Conservation (phyloP, 1,140 invertebrate genomes). For the Lepidurus couesii region DNA sequence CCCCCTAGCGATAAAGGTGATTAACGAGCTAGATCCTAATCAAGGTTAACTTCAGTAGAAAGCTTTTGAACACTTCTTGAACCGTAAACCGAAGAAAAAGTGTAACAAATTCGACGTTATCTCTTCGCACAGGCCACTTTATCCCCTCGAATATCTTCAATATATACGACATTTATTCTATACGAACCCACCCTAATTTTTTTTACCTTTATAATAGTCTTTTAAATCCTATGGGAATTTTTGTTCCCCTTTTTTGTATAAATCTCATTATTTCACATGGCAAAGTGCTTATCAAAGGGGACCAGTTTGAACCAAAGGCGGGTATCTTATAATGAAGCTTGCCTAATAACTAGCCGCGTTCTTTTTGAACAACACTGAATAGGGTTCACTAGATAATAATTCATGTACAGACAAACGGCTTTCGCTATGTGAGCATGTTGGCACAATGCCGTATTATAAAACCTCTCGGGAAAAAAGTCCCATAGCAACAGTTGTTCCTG, state of each 20-base stretch:
- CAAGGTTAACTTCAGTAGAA: no score
- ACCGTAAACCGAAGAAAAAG: no score
- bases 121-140: no score
- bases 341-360: not conserved
- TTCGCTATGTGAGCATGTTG: not conserved
- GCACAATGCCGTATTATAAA: not conserved
- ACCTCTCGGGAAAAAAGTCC: not conserved
- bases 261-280: no score
- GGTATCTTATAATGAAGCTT: not conserved
- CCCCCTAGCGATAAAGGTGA: no score
- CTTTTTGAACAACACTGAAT: not conserved
- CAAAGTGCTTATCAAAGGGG: not conserved
- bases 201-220: not conserved
- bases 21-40: no score
- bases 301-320: not conserved
- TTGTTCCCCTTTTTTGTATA: not conserved
- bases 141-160: no score
- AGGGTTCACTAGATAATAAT: not conserved
- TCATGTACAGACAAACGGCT: not conserved
- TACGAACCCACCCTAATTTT: not conserved
- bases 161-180: no score
- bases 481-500: constrained; percentile 18
- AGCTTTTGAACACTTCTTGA: no score
- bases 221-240: not conserved
- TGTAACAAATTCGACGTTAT: no score